These are phyloP conservation scores for Ectemnius cavifrons DNA, from an alignment of 2,888 invertebrate genomes.

Conservation along the genomic window DNA sequence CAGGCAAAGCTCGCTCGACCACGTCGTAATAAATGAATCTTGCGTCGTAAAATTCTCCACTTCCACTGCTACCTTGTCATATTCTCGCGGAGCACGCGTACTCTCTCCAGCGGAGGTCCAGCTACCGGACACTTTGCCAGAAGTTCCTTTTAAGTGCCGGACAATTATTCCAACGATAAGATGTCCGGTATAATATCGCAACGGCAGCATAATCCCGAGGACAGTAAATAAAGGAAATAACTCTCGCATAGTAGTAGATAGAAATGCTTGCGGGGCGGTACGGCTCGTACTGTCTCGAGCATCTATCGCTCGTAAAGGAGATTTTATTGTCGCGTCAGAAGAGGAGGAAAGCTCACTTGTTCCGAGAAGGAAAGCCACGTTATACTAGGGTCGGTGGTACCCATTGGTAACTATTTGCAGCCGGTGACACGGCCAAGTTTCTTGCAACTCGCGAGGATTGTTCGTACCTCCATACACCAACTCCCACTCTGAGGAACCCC, in stretches of 20 bases:
- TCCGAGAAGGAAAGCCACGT: background rate
- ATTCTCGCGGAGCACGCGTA: no score
- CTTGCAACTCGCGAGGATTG: background rate
- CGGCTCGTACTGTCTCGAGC: background rate
- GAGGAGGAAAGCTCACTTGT: constrained; percentile 14
- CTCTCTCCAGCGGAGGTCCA: no score
- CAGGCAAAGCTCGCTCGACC: constrained; percentile 37
- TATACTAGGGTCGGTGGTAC: background rate
- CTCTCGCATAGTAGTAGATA: background rate
- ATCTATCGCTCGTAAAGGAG: constrained; percentile 12
- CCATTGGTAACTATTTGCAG: constrained; percentile 5
- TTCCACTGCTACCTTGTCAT: no score
- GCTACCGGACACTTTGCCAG: background rate
- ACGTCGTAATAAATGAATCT: constrained; percentile 48
- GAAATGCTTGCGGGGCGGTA: background rate
- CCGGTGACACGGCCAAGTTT: constrained; percentile 3
- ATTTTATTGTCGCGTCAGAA: constrained; percentile 38
- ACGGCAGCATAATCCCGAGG: background rate
- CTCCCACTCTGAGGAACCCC: no score
- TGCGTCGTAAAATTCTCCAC: constrained; percentile 39
- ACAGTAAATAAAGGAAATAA: constrained; percentile 14
- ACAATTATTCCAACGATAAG: constrained; percentile 6
- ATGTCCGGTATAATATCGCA: constrained; percentile 3
- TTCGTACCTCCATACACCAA: no score
- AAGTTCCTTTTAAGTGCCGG: background rate